Conservation (phyloP, 2,888 invertebrate species). For the Ecliptopera silaceata region DNA sequence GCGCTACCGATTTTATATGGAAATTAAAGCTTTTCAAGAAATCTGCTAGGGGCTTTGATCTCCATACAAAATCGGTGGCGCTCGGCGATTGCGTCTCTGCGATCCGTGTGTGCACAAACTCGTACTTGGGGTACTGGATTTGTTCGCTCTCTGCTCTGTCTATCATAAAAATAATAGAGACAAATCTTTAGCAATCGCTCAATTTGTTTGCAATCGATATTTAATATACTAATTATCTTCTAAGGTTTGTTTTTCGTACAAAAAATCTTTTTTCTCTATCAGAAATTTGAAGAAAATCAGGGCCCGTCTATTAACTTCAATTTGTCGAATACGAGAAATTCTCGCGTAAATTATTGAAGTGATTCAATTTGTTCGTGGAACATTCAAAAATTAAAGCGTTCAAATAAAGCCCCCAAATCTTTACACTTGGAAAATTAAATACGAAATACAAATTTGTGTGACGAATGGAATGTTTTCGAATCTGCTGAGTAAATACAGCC, state of each 20-base stretch:
- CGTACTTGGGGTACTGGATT: too few relatives aligned
- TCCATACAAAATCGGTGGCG: too few relatives aligned
- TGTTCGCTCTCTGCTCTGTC: slow-evolving; percentile 19
- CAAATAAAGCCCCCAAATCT: slow-evolving; percentile 60
- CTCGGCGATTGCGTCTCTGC: too few relatives aligned
- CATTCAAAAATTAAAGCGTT: slow-evolving; percentile 56
- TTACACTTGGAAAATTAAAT: slow-evolving; percentile 54
- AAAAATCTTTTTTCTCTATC: slow-evolving; percentile 34
- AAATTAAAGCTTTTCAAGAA: too few relatives aligned
- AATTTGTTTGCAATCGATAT: too few relatives aligned
- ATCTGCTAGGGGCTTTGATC: too few relatives aligned
- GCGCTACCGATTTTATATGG: too few relatives aligned
- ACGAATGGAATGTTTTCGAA: slow-evolving; percentile 60
- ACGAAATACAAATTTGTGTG: slow-evolving; percentile 57
- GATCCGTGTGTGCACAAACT: too few relatives aligned
- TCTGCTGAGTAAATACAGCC: slow-evolving; percentile 66
- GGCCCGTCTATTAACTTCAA: slow-evolving; percentile 54
- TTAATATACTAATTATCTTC: too few relatives aligned
- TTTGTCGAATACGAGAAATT: slow-evolving; percentile 58
- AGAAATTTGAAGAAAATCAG: slow-evolving; percentile 47
- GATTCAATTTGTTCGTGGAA: slow-evolving; percentile 59
- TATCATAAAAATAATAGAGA: neutral
- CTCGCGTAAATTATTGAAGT: slow-evolving; percentile 54
- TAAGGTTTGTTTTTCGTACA: too few relatives aligned
- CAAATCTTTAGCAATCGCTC: too few relatives aligned